Percentiles rank a stretch among this genome's conserved stretches.
Conservation (phyloP, 2,888 invertebrate genomes). For the Anthrax anthrax region DNA sequence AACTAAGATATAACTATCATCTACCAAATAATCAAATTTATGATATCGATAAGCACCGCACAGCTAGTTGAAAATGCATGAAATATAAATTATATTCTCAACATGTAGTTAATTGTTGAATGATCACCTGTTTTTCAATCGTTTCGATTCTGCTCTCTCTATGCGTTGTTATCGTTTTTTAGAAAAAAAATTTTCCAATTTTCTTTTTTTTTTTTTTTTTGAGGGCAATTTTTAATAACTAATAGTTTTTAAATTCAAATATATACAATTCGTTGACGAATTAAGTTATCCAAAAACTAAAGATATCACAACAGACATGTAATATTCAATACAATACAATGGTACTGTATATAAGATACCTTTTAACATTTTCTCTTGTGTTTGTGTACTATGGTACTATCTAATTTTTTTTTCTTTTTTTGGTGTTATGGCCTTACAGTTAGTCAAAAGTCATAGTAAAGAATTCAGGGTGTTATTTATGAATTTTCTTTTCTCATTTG, state of each 20-base stretch:
- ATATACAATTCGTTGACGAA: slow-evolving; percentile 1
- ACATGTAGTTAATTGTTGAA: slow-evolving; percentile 11
- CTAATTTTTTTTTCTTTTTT: too few species aligned
- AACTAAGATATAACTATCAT: too few species aligned
- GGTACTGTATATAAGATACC: too few species aligned
- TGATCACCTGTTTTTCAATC: slow-evolving; percentile 9
- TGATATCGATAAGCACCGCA: slow-evolving; percentile 8
- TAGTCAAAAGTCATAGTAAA: too few species aligned
- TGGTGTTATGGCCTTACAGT: background rate
- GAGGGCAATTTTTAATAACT: too few species aligned
- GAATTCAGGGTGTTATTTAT: slow-evolving; percentile 4
- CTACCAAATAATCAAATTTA: slow-evolving; percentile 11
- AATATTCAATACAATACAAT: too few species aligned
- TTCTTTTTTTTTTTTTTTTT: slow-evolving; percentile 2
- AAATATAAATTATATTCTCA: slow-evolving; percentile 12
- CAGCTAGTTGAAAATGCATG: slow-evolving; percentile 5
- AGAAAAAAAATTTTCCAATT: background rate
- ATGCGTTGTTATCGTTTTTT: background rate
- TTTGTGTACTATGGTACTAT: too few species aligned
- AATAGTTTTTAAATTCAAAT: too few species aligned
- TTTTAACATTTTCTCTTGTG: too few species aligned
- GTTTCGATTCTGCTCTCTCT: too few species aligned
- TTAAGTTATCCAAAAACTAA: slow-evolving; percentile 5
- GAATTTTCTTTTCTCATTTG: slow-evolving; percentile 2
- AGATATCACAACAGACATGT: too few species aligned